phyloP scores from a whole-genome alignment of 1,140 invertebrate genomes.

The Colletes latitarsis region DNA sequence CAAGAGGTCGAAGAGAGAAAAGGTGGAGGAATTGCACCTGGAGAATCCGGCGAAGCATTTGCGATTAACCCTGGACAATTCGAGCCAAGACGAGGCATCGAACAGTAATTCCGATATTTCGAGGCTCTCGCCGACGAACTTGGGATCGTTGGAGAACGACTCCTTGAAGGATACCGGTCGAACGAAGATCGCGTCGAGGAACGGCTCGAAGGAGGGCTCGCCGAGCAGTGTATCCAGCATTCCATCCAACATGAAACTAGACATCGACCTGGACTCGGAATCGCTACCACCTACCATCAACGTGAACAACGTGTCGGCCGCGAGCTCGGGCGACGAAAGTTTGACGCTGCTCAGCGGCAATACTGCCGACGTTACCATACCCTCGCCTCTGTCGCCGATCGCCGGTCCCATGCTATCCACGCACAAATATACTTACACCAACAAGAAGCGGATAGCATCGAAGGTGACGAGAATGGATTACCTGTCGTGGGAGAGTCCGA shows the following conservation, averaged over 20 bases:
- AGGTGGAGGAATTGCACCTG: constrained; percentile 58
- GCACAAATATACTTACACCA: constrained; percentile 78
- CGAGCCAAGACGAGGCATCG: constrained; percentile 76
- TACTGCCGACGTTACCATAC: constrained; percentile 75
- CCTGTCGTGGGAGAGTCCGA: constrained; percentile 74
- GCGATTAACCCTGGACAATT: constrained; percentile 71
- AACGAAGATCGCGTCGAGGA: constrained; percentile 67
- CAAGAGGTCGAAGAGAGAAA: constrained; percentile 69
- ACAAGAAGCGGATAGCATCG: constrained; percentile 73
- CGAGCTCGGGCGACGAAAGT: constrained; percentile 76
- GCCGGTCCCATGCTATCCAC: constrained; percentile 76
- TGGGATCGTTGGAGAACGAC: constrained; percentile 64
- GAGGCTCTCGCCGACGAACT: constrained; percentile 70
- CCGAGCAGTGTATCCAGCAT: constrained; percentile 73
- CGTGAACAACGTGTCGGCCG: constrained; percentile 71
- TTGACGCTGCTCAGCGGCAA: constrained; percentile 72
- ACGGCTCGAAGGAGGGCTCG: constrained; percentile 75
- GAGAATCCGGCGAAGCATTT: constrained; percentile 69
- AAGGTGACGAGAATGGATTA: constrained; percentile 70
- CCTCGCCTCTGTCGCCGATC: constrained; percentile 77
- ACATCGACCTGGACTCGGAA: constrained; percentile 74
- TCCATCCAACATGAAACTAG: constrained; percentile 73
- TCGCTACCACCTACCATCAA: constrained; percentile 68
- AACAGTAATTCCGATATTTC: constrained; percentile 76
- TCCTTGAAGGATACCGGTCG: constrained; percentile 64